Evolutionary conservation across 2,888 invertebrate genomes (phyloP), one percentile per base, ranked within the genome.

Genomic region (Lasioglossum calceatum): DNA sequence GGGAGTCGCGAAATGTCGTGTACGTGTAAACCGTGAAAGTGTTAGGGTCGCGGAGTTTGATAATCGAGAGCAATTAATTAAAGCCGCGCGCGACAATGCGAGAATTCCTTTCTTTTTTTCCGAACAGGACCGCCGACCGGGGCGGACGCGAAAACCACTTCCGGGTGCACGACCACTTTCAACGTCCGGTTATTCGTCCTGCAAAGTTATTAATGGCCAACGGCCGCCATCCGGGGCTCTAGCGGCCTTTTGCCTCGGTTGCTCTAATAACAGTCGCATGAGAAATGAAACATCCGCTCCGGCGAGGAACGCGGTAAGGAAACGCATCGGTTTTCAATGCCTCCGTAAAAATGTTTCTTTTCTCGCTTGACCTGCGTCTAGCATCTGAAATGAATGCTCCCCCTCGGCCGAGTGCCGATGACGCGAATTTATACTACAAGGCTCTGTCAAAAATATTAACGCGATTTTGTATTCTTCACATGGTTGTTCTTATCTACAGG

Each of bases 141-240:
- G 36, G 36, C 81, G 64, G 61, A 72, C 44, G 71, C 78, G 79
- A 71, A 50, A 75, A 84, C 73, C 79, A 72, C 84, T 90, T 90
- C 87, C 88, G 84, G 80, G 67, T 71, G 80, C 77, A 70, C 86
- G 78, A 80, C 81, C 85, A 85, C 82, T 90, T 79, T 83, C 78
- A 82, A 77, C 85, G 78, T 84, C 82, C 88, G 85, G 85, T 88
- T 85, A 87, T 90, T 90, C 87, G 88, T 88, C 85, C 84, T 47
- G 82, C 71, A 50, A 82, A 84, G 81, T 90, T 90, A 90, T 90
- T 90, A 90, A 90, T 88, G 87, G 87, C 61, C 81, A 81, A 67
- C 83, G 80, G 67, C 74, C 75, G 54, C 47, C 23, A 39, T 44
- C 32, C 42, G 73, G 72, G 47, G 47, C n/a, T 61, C 58, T 27